phyloP scores from a whole-genome alignment of 2,888 invertebrate genomes.

The Mamestra brassicae region DNA sequence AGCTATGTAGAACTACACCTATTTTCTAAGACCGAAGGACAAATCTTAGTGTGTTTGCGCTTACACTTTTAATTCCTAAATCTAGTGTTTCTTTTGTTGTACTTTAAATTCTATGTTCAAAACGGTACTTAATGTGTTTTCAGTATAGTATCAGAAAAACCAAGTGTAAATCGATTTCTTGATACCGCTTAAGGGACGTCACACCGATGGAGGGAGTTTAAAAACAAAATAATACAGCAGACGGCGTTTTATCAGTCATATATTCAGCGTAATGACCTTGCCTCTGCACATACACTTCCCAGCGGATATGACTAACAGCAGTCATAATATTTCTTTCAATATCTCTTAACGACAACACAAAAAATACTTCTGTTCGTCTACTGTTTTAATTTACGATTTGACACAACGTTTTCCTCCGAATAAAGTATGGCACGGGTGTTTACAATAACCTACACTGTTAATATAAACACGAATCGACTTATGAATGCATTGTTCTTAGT shows the following conservation, averaged over 20 bases:
- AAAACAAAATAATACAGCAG: constrained; percentile 17
- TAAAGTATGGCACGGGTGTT: constrained; percentile 55
- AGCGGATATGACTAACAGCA: constrained; percentile 33
- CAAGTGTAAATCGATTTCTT: neutral
- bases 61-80: neutral
- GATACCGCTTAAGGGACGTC: neutral
- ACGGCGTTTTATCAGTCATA: neutral
- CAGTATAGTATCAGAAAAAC: neutral
- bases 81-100: neutral
- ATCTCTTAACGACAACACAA: constrained; percentile 10
- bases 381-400: constrained; percentile 11
- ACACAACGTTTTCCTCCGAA: constrained; percentile 42
- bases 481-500: constrained; percentile 63
- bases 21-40: neutral
- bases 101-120: neutral
- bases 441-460: constrained; percentile 52
- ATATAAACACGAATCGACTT: constrained; percentile 61
- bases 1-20: neutral
- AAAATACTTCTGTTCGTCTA: constrained; percentile 23
- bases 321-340: constrained; percentile 23
- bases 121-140: too few relatives aligned
- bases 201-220: neutral
- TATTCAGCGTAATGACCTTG: constrained; percentile 34
- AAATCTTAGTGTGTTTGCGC: too few relatives aligned
- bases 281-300: constrained; percentile 29